Evolutionary conservation across 2,797 vertebrate genomes (phyloP).

Genomic region (Scomberomorus guttatus): DNA sequence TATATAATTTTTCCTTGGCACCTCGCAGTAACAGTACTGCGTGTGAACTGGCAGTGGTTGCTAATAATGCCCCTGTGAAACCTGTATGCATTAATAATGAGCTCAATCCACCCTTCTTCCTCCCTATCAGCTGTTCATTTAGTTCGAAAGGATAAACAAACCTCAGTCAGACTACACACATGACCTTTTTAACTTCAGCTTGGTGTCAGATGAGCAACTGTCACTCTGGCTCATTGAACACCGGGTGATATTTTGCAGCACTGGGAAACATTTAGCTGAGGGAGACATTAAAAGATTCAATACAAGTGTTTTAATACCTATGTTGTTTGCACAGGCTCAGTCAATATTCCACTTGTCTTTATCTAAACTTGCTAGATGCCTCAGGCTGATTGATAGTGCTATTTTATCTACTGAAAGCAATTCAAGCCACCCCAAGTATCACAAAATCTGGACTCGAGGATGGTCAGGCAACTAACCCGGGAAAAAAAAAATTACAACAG

Average conservation of each 20-base stretch:
- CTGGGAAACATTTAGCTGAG: slow-evolving; percentile 40
- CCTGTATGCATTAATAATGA: slow-evolving; percentile 65
- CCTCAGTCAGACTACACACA: slow-evolving; percentile 32
- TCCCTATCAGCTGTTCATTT: slow-evolving; percentile 49
- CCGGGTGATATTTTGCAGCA: slow-evolving; percentile 27
- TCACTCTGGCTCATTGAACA: slow-evolving; percentile 28
- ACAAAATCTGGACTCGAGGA: slow-evolving; percentile 62
- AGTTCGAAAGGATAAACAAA: slow-evolving; percentile 62
- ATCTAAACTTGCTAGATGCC: slow-evolving; percentile 57
- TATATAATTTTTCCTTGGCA: slow-evolving; percentile 20
- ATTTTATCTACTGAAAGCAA: slow-evolving; percentile 69
- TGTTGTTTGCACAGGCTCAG: slow-evolving; percentile 48
- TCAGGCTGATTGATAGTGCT: slow-evolving; percentile 58
- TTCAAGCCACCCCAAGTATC: slow-evolving; percentile 49
- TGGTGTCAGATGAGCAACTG: slow-evolving; percentile 31
- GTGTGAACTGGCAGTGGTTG: slow-evolving; percentile 34
- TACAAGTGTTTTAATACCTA: slow-evolving; percentile 49
- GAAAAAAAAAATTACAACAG: slow-evolving; percentile 52
- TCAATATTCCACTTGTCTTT: slow-evolving; percentile 67
- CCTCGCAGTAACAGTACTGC: slow-evolving; percentile 21
- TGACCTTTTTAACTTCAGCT: slow-evolving; percentile 54
- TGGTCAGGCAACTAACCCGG: slow-evolving; percentile 36
- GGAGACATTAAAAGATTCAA: slow-evolving; percentile 40
- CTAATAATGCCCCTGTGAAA: slow-evolving; percentile 55
- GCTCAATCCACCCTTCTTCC: slow-evolving; percentile 18